Evolutionary conservation across 2,888 invertebrate species (phyloP), one percentile per base, ranked within the genome.

Genomic region (Idaea straminata): DNA sequence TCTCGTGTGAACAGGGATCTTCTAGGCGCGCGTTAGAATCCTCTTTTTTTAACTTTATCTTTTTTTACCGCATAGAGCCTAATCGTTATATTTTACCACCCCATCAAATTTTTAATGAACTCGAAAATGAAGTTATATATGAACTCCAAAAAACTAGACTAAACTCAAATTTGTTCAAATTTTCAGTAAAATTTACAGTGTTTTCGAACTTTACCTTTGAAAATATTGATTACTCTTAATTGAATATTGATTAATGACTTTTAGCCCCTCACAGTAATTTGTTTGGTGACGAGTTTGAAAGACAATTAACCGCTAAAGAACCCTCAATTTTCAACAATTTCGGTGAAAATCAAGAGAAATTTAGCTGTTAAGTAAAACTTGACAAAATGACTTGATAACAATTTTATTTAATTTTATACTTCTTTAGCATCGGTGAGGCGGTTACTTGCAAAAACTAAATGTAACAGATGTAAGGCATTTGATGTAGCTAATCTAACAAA

Each of bases 161-260:
- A 64, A 64, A 61, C 61, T 57, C 34, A 35, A 64, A 57, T 25
- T 61, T 60, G 7, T 63, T 60, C 57, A 61, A 35, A 62, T 25
- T 38, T 59, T 15, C 6, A 60, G 61, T 61, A 57, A 47, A 47
- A 6, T 47, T 47, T 47, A 25, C 47, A 47, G 47, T 47, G 10
- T 47, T 47, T 47, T 13, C 5, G 10, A 47, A 47, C 47, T 47
- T 47, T 47, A 47, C 47, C 47, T 47, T 47, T 10, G 10, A 47
- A 47, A 47, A 47, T 47, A 47, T 47, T 47, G 47, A 47, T 47
- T 10, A 47, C 47, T 10, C 47, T 13, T 47, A 47, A 47, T 47
- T 47, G 47, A 10, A 7, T 47, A 47, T 47, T 47, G 47, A 47
- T 13, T 47, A 47, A 47, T 47, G 47, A 47, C 47, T 47, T 47